Evolutionary conservation across 1,140 invertebrate genomes (phyloP).

Genomic region (Ips typographus): DNA sequence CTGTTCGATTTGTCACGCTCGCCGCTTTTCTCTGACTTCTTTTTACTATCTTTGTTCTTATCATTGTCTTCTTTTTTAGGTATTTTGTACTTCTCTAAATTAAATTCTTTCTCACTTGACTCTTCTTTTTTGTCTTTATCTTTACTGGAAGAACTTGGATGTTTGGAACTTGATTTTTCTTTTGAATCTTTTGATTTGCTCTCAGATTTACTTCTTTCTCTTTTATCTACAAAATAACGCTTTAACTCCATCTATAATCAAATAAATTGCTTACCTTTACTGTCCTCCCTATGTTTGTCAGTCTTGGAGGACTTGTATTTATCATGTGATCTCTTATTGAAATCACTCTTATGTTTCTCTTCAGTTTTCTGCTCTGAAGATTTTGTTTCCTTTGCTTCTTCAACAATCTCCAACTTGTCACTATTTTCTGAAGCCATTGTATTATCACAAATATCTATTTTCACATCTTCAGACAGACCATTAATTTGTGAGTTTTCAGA

Average conservation of each 20-base stretch:
- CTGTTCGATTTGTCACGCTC: conserved; percentile 37
- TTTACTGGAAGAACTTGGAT: conserved; percentile 44
- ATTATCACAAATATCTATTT: conserved; percentile 48
- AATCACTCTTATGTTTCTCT: conserved; percentile 21
- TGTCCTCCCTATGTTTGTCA: conserved; percentile 54
- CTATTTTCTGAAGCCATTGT: conserved; percentile 11
- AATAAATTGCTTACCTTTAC: conserved; percentile 36
- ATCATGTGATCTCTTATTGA: conserved; percentile 48
- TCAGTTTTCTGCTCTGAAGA: neutral
- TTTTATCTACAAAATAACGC: conserved; percentile 41
- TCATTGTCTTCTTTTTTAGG: conserved; percentile 43
- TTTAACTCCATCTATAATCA: too few relatives aligned
- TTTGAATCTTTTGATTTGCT: conserved; percentile 52
- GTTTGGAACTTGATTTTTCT: conserved; percentile 43
- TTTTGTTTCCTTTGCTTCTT: conserved; percentile 7
- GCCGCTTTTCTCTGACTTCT: conserved; percentile 41
- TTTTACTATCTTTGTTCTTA: conserved; percentile 44
- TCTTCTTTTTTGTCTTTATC: conserved; percentile 46
- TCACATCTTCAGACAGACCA: conserved; percentile 52
- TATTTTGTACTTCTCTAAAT: conserved; percentile 39
- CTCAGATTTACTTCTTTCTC: conserved; percentile 39
- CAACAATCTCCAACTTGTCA: conserved; percentile 10
- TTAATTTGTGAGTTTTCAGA: conserved; percentile 58
- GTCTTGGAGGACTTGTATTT: conserved; percentile 43
- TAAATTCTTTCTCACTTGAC: conserved; percentile 41